Evolutionary conservation across 2,797 vertebrate genomes (phyloP), one percentile per base, ranked within the genome.

Genomic region (Discoglossus pictus): DNA sequence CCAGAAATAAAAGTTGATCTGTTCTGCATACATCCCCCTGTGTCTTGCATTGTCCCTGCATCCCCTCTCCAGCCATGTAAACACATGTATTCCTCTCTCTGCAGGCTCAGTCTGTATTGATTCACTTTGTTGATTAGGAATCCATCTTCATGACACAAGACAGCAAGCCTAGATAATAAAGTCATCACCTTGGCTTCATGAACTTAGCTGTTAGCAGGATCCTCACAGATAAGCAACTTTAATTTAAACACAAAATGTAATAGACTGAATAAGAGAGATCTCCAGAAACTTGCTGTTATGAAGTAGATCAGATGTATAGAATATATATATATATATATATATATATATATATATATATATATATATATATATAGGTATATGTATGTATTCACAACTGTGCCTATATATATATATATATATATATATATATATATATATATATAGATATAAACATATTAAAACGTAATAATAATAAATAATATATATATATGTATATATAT

Each of bases 71-170:
- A 46, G 61, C 59, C 73, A 52, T 71, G 72, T 36, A 38, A 64
- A 68, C 65, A 51, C 54, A 21, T 61, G 60, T 47, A 50, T 35
- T 48, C 25, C n/a, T 23, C 53, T 17, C 40, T 7, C 17, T 25
- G 38, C 38, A 38, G 50, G 44, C 7, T 54, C 18, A 16, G 25
- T 3, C 48, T 81, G 18, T 85, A 89, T 86, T 81, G 89, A 89
- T 87, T 86, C 65, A 77, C 77, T 83, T 82, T 80, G 84, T 23
- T 88, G 88, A 90, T 92, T 90, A 89, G 84, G 85, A 88, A 86
- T 79, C 84, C 81, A 82, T 83, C 86, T 82, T 85, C 86, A 89
- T 87, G 87, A 84, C 87, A 89, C 82, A 80, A 82, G 84, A 81
- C 80, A 83, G 82, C 79, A 82, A 58, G 80, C 11, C 36, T 75